Evolutionary conservation across 1,140 invertebrate genomes (phyloP).

Genomic region (Drosophila chauvacae): DNA sequence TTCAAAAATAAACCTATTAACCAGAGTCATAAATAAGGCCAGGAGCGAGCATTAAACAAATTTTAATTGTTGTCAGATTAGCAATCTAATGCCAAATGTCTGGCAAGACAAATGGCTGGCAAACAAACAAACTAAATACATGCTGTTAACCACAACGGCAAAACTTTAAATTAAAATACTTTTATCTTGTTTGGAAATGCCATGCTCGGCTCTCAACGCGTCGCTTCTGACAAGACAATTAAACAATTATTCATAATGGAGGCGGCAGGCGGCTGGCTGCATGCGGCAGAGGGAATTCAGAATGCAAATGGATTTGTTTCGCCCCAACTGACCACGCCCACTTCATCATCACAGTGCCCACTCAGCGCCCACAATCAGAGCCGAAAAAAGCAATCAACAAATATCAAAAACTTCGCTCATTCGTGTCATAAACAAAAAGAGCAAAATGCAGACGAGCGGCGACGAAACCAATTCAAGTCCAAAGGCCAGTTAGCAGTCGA

Average conservation of each 20-base stretch:
- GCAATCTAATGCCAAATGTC: slow-evolving; percentile 8
- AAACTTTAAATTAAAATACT: slow-evolving; percentile 15
- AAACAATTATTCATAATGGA: slow-evolving; percentile 30
- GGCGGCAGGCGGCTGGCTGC: not conserved
- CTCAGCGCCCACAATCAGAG: slow-evolving; percentile 54
- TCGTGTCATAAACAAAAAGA: slow-evolving; percentile 71
- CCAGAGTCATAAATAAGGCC: slow-evolving; percentile 6
- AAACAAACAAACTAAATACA: slow-evolving; percentile 3
- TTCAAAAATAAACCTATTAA: not conserved
- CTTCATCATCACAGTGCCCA: slow-evolving; percentile 27
- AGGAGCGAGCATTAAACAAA: not conserved
- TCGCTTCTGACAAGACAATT: slow-evolving; percentile 31
- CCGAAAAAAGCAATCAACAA: slow-evolving; percentile 72
- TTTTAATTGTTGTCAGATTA: slow-evolving; percentile 11
- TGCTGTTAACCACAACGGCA: slow-evolving; percentile 7
- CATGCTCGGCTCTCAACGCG: not conserved
- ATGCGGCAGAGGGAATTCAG: slow-evolving; percentile 27
- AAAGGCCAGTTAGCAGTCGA: slow-evolving; percentile 62
- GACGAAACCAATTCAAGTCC: slow-evolving; percentile 45
- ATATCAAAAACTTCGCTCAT: slow-evolving; percentile 78
- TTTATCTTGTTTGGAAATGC: slow-evolving; percentile 8
- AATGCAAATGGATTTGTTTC: slow-evolving; percentile 53
- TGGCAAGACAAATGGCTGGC: slow-evolving; percentile 7
- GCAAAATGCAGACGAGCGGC: slow-evolving; percentile 32
- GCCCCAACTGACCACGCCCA: slow-evolving; percentile 32